Evolutionary conservation across 2,797 vertebrate species (phyloP).

Genomic region (Anas flavirostris): DNA sequence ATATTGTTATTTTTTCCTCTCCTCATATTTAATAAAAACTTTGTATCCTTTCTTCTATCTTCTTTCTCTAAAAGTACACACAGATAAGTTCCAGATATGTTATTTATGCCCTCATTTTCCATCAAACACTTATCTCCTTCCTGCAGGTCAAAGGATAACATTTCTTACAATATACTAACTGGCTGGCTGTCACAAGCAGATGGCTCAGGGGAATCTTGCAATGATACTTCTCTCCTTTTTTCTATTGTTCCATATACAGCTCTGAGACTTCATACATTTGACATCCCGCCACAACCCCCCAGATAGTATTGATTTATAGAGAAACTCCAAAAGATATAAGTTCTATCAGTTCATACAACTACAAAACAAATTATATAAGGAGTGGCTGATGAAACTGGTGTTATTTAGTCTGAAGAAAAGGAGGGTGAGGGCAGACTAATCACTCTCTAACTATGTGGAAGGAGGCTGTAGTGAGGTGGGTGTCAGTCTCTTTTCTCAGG

Average conservation of each 20-base stretch:
- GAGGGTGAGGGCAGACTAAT: too few relatives aligned
- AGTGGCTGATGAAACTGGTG: too few relatives aligned
- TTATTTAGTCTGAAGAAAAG: too few relatives aligned
- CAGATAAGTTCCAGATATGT: not conserved
- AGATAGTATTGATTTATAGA: not conserved
- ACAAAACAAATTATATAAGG: too few relatives aligned
- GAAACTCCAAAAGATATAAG: not conserved
- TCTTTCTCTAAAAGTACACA: not conserved
- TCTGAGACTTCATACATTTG: not conserved
- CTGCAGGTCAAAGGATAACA: not conserved
- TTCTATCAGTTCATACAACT: not conserved
- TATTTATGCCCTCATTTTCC: not conserved
- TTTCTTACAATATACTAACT: not conserved
- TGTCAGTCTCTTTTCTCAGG: too few relatives aligned
- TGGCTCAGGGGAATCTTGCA: not conserved
- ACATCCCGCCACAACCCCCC: too few relatives aligned
- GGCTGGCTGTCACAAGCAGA: not conserved
- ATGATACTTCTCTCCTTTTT: not conserved
- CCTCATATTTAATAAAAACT: not conserved
- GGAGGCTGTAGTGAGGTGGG: too few relatives aligned
- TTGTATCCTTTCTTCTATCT: not conserved
- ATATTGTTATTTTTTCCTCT: fast-evolving
- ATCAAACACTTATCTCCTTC: not conserved
- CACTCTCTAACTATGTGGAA: too few relatives aligned
- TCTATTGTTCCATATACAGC: not conserved